Evolutionary conservation across 2,797 vertebrate genomes (phyloP).

Genomic region (Megaceryle alcyon): DNA sequence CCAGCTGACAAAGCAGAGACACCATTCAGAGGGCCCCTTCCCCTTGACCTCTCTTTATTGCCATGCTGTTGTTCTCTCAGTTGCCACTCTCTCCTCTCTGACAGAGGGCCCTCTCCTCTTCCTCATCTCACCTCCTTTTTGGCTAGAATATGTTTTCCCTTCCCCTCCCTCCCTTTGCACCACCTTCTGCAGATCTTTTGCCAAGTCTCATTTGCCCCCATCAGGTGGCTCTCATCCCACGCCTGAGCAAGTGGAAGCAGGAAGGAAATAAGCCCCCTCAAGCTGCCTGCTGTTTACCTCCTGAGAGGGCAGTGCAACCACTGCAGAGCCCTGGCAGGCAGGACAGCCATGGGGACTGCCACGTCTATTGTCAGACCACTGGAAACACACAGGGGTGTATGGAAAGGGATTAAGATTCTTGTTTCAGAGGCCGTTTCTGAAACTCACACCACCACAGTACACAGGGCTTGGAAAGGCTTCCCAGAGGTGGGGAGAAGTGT

Average conservation of each 20-base stretch:
- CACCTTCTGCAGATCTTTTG: not conserved
- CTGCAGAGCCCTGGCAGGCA: not conserved
- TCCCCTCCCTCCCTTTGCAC: not conserved
- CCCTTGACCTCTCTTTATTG: not conserved
- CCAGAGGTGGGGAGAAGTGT: not conserved
- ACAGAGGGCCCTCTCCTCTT: not conserved
- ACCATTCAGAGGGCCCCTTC: not conserved
- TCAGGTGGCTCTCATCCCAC: not conserved
- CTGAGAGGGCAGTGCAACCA: not conserved
- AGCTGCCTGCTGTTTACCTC: not conserved
- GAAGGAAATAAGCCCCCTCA: not conserved
- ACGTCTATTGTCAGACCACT: not conserved
- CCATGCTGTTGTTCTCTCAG: not conserved
- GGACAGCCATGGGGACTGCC: not conserved
- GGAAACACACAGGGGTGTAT: accelerated
- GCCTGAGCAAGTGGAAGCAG: not conserved
- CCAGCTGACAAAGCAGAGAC: constrained; percentile 40
- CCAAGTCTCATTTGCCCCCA: not conserved
- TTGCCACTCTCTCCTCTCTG: not conserved
- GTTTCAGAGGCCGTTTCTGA: not conserved
- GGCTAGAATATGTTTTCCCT: not conserved
- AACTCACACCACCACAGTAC: not conserved
- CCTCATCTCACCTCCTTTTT: not conserved
- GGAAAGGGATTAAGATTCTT: not conserved
- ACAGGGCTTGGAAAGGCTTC: not conserved